phyloP scores from a whole-genome alignment of 2,888 invertebrate genomes.

The Perizoma affinitatum region DNA sequence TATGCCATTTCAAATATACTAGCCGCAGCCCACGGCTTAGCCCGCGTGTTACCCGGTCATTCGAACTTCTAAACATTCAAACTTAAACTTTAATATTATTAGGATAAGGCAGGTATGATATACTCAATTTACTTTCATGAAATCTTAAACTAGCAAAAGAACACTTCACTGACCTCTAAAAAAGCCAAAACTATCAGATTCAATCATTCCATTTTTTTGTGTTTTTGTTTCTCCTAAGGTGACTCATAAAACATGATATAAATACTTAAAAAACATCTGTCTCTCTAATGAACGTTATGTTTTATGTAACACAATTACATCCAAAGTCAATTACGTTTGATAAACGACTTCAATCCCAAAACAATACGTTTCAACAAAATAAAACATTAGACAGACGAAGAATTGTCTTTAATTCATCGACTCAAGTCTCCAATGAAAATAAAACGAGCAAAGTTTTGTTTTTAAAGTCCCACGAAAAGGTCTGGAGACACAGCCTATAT shows the following conservation, averaged over 20 bases:
- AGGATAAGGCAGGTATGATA: no score
- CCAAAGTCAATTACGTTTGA: constrained; percentile 31
- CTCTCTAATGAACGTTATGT: constrained; percentile 28
- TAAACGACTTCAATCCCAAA: constrained; percentile 25
- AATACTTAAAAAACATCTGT: constrained; percentile 19
- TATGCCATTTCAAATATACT: no score
- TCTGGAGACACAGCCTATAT: constrained; percentile 12
- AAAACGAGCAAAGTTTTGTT: constrained; percentile 41
- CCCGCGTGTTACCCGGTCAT: no score
- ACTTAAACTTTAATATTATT: no score
- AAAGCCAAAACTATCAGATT: no score
- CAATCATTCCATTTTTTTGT: no score
- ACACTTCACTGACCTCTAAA: no score
- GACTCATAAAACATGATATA: background rate
- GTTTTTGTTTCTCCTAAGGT: no score
- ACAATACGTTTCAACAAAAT: constrained; percentile 28
- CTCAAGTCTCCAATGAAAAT: constrained; percentile 41
- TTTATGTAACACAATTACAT: constrained; percentile 29
- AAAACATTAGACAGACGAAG: constrained; percentile 30
- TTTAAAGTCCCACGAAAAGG: constrained; percentile 24
- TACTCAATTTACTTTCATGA: no score
- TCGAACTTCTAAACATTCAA: no score
- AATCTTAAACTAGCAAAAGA: no score
- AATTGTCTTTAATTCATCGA: constrained; percentile 42
- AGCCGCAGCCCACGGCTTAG: no score